These are phyloP conservation scores for Spicauda simplicius DNA, from an alignment of 2,888 invertebrate species.

Conservation along the genomic window DNA sequence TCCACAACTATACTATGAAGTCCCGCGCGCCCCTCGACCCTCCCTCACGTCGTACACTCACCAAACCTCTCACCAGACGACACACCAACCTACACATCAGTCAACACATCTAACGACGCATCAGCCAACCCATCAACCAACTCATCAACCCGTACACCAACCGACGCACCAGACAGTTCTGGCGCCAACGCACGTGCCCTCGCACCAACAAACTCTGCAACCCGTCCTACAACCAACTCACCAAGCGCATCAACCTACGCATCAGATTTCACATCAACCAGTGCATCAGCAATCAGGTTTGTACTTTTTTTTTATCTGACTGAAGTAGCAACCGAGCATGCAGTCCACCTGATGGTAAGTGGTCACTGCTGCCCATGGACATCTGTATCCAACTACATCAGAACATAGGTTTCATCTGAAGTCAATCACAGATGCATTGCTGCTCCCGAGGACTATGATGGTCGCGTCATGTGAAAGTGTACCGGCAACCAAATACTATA, in stretches of 20 bases:
- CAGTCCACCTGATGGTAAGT: no score
- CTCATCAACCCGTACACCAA: not conserved
- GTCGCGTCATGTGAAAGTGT: no score
- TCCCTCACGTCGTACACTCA: constrained; percentile 55
- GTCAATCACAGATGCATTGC: no score
- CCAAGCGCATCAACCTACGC: not conserved
- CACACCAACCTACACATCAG: constrained; percentile 37
- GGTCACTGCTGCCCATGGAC: no score
- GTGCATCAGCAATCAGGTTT: constrained; percentile 29
- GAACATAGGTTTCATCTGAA: no score
- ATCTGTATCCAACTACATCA: no score
- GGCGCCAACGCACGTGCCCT: not conserved
- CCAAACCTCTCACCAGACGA: constrained; percentile 43
- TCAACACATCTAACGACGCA: constrained; percentile 41
- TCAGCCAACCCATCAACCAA: constrained; percentile 28
- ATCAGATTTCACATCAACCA: constrained; percentile 36
- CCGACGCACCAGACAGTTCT: not conserved
- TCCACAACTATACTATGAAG: constrained; percentile 77
- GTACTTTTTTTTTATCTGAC: no score
- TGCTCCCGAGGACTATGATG: no score
- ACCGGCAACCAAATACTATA: no score
- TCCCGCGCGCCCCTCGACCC: constrained; percentile 56
- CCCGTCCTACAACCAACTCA: constrained; percentile 6
- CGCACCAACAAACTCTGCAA: constrained; percentile 5
- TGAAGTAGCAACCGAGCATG: no score